phyloP scores from a whole-genome alignment of 2,113 vertebrate genomes.

The Solea senegalensis region DNA sequence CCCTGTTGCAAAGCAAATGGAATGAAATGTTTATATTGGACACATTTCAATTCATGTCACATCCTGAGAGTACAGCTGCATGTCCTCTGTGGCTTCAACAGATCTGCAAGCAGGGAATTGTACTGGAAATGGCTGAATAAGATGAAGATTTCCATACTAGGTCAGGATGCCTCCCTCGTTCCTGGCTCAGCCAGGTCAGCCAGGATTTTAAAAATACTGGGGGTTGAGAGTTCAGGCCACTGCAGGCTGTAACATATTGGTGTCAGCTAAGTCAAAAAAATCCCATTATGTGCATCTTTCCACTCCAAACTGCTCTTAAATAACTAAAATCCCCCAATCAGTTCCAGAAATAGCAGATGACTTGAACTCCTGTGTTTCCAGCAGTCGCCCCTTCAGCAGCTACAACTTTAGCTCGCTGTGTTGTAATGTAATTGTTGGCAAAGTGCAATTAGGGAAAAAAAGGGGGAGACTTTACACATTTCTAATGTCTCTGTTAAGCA shows the following conservation, averaged over 20 bases:
- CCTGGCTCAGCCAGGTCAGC: slow-evolving; percentile 1
- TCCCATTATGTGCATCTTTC: slow-evolving; percentile 13
- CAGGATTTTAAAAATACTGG: slow-evolving; percentile 17
- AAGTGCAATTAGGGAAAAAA: background rate
- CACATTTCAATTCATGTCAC: slow-evolving; percentile 43
- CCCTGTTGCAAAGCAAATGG: background rate
- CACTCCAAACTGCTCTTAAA: slow-evolving; percentile 6
- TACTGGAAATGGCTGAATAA: slow-evolving; percentile 39
- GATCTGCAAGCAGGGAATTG: slow-evolving; percentile 37
- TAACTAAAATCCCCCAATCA: background rate
- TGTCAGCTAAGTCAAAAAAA: slow-evolving; percentile 3
- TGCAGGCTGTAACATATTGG: slow-evolving; percentile 4
- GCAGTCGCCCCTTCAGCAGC: background rate
- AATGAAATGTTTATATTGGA: slow-evolving; percentile 45
- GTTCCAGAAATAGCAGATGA: background rate
- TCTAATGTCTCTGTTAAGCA: background rate
- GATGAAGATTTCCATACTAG: slow-evolving; percentile 45
- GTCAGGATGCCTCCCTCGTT: slow-evolving; percentile 24
- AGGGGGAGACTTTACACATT: no score
- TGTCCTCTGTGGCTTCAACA: slow-evolving; percentile 15
- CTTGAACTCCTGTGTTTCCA: background rate
- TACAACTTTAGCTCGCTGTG: background rate
- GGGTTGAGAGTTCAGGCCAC: slow-evolving; percentile 43
- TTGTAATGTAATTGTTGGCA: background rate
- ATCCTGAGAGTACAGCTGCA: slow-evolving; percentile 48